These are phyloP conservation scores for Indri indri DNA, from an alignment of 2,113 vertebrate genomes.

Conservation along the genomic window DNA sequence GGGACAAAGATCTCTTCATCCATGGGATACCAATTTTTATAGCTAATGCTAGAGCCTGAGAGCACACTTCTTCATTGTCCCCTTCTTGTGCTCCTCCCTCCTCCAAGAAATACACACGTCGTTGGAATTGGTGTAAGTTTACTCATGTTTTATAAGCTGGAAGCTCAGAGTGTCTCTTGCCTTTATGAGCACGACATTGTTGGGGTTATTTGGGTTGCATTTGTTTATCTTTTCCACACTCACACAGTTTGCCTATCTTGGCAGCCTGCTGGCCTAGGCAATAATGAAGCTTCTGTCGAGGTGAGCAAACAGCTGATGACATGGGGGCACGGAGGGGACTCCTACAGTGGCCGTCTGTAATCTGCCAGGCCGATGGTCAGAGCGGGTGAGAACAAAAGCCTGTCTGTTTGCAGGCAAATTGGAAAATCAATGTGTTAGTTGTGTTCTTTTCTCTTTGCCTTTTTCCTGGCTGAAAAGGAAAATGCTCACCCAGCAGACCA, in stretches of 20 bases:
- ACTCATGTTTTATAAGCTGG: not conserved
- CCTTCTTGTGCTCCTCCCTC: not conserved
- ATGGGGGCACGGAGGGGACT: not conserved
- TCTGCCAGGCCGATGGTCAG: constrained; percentile 39
- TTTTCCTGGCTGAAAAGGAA: constrained; percentile 24
- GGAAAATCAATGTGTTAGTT: constrained; percentile 35
- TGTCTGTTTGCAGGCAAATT: constrained; percentile 40
- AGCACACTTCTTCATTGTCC: not conserved
- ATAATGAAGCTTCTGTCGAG: constrained; percentile 53
- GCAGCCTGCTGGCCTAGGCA: constrained; percentile 19
- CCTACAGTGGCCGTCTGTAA: constrained; percentile 39
- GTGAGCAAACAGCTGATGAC: constrained; percentile 56
- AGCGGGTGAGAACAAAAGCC: constrained; percentile 59
- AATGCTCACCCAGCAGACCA: not conserved
- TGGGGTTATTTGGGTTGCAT: not conserved
- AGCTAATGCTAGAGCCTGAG: not conserved
- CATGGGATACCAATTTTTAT: not conserved
- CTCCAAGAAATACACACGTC: not conserved
- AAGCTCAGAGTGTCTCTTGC: not conserved
- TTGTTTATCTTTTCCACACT: constrained; percentile 52
- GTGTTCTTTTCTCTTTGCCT: constrained; percentile 17
- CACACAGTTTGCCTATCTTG: not conserved
- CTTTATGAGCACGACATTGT: not conserved
- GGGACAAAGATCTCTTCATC: not conserved
- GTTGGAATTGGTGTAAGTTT: not conserved